Evolutionary conservation across 2,888 invertebrate species (phyloP), one percentile per base, ranked within the genome.

Genomic region (Macaria liturata): DNA sequence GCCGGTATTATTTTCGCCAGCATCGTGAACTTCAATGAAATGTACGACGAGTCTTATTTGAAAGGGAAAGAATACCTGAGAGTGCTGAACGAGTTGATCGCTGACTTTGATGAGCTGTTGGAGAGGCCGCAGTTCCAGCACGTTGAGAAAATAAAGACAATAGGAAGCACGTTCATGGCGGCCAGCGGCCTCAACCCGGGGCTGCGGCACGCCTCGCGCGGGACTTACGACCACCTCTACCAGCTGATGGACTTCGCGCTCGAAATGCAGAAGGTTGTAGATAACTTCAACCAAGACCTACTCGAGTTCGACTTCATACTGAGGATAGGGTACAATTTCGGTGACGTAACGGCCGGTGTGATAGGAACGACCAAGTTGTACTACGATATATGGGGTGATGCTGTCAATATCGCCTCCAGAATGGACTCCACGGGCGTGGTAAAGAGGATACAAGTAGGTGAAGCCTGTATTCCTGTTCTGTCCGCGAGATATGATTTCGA

Each of bases 331-430:
- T 97, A 95, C 77, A 98, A 99, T 86, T 96, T 95, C 71, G 99
- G 99, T 0, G 98, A 98, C 70, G 98, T 99, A 0, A 98, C 98
- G 0, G 98, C 99, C 0, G 98, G 98, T 1, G 97, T 99, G 3
- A 98, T 99, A 54, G 99, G 99, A 0, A 98, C 98, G 5, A 97
- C 97, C 1, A 99, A 99, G 80, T 91, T 99, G 61, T 97, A 98
- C 82, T 99, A 98, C 75, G 99, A 99, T 83, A 99, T 99, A 72
- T 99, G 99, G 99, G 99, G 99, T 0, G 99, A 99, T 83, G 98
- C 99, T 0, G 99, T 99, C 0, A 99, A 99, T 83, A 98, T 99
- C 58, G 98, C 99, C 0, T 97, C 97, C 5, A 93, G 99, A 54
- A 99, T 99, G 99, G 99, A 99, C 84, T 97, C 98, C 0, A 99